phyloP scores from a whole-genome alignment of 2,113 vertebrate species.

The Elaphurus davidianus region DNA sequence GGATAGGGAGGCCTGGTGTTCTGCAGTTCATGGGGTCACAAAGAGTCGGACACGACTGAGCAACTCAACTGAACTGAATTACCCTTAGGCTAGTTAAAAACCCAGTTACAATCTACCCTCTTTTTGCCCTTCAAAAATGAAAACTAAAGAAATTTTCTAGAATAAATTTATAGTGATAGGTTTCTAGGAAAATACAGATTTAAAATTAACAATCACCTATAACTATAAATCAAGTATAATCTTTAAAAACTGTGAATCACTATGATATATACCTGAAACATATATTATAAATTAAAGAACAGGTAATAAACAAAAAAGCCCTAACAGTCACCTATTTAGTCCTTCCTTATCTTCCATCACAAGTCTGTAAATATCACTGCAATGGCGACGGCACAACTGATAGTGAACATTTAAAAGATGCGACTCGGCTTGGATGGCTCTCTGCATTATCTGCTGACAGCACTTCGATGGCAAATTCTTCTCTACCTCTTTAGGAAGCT shows the following conservation, averaged over 20 bases:
- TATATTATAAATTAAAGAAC: background rate
- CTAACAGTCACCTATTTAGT: slow-evolving; percentile 43
- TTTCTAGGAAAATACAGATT: background rate
- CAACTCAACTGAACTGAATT: background rate
- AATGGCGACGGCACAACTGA: slow-evolving; percentile 74
- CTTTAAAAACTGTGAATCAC: background rate
- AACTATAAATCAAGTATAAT: background rate
- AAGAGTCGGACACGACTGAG: too few species aligned
- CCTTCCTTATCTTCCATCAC: slow-evolving; percentile 47
- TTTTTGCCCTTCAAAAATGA: background rate
- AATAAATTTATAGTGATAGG: background rate
- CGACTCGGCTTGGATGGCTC: slow-evolving; percentile 76
- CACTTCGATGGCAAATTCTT: slow-evolving; percentile 13
- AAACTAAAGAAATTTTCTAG: background rate
- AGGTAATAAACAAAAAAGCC: background rate
- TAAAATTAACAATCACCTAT: slow-evolving; percentile 40
- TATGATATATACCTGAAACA: background rate
- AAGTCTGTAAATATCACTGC: slow-evolving; percentile 69
- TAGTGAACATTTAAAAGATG: slow-evolving; percentile 74
- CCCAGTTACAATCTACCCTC: background rate
- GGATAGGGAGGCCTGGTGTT: too few species aligned
- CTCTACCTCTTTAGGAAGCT: background rate
- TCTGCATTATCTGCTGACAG: slow-evolving; percentile 62
- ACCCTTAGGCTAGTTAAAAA: background rate
- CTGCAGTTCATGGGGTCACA: too few species aligned